phyloP scores from a whole-genome alignment of 2,888 invertebrate species.

The Luperina testacea region DNA sequence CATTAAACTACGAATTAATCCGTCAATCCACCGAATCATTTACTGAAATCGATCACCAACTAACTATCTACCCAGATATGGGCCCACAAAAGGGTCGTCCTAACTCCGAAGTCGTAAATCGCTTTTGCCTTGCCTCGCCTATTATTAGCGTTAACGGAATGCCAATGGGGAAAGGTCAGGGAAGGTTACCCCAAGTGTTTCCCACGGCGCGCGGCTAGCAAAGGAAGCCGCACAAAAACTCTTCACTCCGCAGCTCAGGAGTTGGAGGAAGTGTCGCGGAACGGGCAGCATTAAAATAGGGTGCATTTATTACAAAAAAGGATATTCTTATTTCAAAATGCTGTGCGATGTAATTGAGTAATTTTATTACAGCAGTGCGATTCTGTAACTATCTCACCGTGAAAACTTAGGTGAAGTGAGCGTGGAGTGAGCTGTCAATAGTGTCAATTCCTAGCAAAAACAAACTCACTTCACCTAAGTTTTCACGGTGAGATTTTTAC shows the following conservation, averaged over 20 bases:
- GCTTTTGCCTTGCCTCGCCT: conserved; percentile 48
- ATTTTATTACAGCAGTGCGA: too few species aligned
- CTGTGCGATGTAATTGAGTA: neutral
- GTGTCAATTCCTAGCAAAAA: too few species aligned
- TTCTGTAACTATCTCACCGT: too few species aligned
- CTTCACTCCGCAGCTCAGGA: conserved; percentile 37
- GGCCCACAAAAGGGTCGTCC: conserved; percentile 21
- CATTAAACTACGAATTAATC: conserved; percentile 2
- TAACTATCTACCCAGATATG: conserved; percentile 27
- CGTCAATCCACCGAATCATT: conserved; percentile 15
- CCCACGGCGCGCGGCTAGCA: conserved; percentile 73
- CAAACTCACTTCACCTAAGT: too few species aligned
- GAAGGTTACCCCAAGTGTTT: conserved; percentile 71
- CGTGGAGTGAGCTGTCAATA: too few species aligned
- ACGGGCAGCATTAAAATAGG: conserved; percentile 60
- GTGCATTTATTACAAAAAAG: conserved; percentile 58
- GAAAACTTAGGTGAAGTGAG: too few species aligned
- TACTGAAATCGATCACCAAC: conserved; percentile 31
- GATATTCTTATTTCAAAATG: neutral
- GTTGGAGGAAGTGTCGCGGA: conserved; percentile 69
- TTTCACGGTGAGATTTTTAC: too few species aligned
- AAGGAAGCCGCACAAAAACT: conserved; percentile 80
- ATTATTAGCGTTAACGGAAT: conserved; percentile 57
- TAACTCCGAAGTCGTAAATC: conserved; percentile 49
- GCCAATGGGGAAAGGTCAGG: conserved; percentile 76